These are phyloP conservation scores for Dascillus cervinus DNA, from an alignment of 2,888 invertebrate genomes.

Conservation along the genomic window DNA sequence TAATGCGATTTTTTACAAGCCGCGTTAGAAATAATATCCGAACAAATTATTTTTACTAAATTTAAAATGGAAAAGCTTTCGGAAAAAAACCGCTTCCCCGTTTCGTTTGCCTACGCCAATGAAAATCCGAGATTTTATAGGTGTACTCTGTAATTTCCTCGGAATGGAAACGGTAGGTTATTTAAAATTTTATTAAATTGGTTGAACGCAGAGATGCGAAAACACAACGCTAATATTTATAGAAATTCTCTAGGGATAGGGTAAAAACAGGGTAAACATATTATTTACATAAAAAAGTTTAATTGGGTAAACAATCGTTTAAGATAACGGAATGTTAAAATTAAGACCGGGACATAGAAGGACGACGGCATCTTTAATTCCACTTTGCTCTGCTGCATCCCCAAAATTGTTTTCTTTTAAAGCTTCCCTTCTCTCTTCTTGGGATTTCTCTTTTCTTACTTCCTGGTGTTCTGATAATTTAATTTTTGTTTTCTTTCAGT, in stretches of 20 bases:
- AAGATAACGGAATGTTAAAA: constrained; percentile 21
- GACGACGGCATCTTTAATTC: constrained; percentile 28
- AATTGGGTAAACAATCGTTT: constrained; percentile 24
- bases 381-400: constrained; percentile 24
- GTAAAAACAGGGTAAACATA: constrained; percentile 9
- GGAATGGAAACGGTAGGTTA: too few species aligned
- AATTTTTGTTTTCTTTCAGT: constrained; percentile 29
- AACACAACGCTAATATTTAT: not conserved
- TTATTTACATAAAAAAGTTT: constrained; percentile 22
- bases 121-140: too few species aligned
- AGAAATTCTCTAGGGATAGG: not conserved
- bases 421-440: constrained; percentile 31
- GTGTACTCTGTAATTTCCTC: too few species aligned
- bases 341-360: too few species aligned
- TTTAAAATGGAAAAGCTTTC: too few species aligned
- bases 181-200: too few species aligned
- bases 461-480: constrained; percentile 25
- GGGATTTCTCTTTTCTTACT: constrained; percentile 21
- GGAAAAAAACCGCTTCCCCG: too few species aligned
- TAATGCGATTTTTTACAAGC: too few species aligned
- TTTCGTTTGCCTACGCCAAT: too few species aligned
- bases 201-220: too few species aligned
- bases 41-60: too few species aligned
- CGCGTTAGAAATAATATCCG: too few species aligned
- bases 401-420: constrained; percentile 33